Percentiles rank a stretch among this genome's conserved stretches.
Evolutionary conservation across 2,113 vertebrate species (phyloP).

Genomic region (Oreochromis niloticus): DNA sequence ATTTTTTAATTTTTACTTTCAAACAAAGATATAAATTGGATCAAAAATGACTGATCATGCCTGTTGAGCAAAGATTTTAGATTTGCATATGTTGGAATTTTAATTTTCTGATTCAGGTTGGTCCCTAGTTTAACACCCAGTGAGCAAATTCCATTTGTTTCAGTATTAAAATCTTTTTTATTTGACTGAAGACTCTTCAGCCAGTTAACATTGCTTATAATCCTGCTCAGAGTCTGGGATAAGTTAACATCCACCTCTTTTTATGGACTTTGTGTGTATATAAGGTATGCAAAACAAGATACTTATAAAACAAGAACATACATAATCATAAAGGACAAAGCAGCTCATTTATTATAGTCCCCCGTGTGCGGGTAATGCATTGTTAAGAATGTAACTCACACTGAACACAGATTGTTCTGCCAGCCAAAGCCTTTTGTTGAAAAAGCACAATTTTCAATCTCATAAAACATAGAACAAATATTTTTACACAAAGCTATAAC

Average conservation of each 20-base stretch:
- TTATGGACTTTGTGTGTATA: neutral
- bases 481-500: neutral
- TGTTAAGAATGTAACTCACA: neutral
- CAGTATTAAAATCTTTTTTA: neutral
- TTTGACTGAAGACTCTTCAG: neutral
- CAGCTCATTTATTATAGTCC: neutral
- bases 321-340: neutral
- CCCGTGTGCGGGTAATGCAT: neutral
- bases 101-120: neutral
- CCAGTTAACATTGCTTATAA: neutral
- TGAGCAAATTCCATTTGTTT: neutral
- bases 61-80: neutral
- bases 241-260: neutral
- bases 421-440: neutral
- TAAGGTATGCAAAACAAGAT: neutral
- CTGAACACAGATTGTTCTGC: neutral
- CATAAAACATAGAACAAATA: neutral
- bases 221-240: neutral
- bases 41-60: neutral
- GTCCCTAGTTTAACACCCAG: neutral
- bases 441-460: neutral
- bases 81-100: neutral
- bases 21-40: neutral
- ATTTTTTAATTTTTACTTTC: neutral
- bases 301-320: neutral